Evolutionary conservation across 2,888 invertebrate genomes (phyloP), one percentile per base, ranked within the genome.

Genomic region (Macrophya annulata): DNA sequence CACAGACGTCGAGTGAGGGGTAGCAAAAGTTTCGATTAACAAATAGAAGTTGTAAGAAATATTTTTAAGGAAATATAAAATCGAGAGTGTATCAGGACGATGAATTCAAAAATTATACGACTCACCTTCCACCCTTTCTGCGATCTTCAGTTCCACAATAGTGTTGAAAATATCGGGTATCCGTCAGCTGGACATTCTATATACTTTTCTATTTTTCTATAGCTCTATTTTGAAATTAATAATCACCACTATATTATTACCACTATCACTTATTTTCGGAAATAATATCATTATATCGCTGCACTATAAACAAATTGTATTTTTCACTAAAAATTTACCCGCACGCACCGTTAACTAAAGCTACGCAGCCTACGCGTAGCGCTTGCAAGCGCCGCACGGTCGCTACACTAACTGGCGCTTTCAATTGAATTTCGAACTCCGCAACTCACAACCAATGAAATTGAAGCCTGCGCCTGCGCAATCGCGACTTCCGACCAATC

Each of bases 351-450:
- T 88, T 87, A 89, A 88, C 90, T 88, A 89, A 86, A 85, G 77
- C 87, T 91, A 91, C 90, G 89, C 89, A 88, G 89, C 43, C 90
- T 90, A 92, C 90, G 89, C 90, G 89, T 89, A 88, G 87, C 90
- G 89, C 91, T 88, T 88, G 89, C 89, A 89, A 88, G 89, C 89
- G 89, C 91, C 88, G 90, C 90, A 90, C 92, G 90, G 90, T 90
- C 91, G 90, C 92, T 92, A 92, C 91, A 91, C 92, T 92, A 91
- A 92, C 92, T 93, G 92, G 86, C 90, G 90, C 89, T 89, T 89
- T 87, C 89, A 90, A 90, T 92, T 91, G 90, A 92, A 92, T 91
- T 92, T 92, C 90, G 90, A 90, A 90, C 89, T 86, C 86, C 87
- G 87, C 88, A 65, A 85, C 85, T 72, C 45, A 45, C 76, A 62